phyloP scores from a whole-genome alignment of 2,797 vertebrate genomes.

The Orientallactaga sibirica region DNA sequence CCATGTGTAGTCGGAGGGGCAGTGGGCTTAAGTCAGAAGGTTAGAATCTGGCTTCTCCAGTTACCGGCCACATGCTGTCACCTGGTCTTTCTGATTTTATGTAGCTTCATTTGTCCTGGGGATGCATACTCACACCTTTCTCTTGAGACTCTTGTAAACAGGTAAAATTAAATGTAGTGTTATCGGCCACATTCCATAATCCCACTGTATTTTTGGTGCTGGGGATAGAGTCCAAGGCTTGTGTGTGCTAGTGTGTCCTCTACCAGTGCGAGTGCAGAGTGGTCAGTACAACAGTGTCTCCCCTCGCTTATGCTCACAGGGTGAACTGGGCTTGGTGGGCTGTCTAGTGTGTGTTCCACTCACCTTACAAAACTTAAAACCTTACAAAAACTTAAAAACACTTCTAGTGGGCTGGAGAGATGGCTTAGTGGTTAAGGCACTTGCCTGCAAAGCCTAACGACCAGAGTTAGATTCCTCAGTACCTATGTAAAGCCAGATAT shows the following conservation, averaged over 20 bases:
- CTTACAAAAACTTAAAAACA: too few relatives aligned
- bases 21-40: background rate
- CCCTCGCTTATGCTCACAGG: background rate
- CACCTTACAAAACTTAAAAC: background rate
- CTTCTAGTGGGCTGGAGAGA: too few relatives aligned
- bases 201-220: background rate
- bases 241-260: background rate
- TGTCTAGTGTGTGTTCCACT: background rate
- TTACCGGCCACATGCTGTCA: background rate
- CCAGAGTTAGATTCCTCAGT: too few relatives aligned
- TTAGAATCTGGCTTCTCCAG: background rate
- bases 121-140: background rate
- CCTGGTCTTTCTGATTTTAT: background rate
- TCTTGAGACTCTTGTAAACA: background rate
- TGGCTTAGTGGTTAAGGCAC: too few relatives aligned
- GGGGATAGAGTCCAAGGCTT: background rate
- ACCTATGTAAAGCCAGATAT: too few relatives aligned
- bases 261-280: background rate
- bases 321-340: background rate
- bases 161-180: background rate
- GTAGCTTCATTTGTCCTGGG: background rate
- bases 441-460: too few relatives aligned
- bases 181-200: background rate
- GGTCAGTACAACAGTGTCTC: background rate
- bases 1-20: background rate